These are phyloP conservation scores for Antrozous pallidus DNA, from an alignment of 2,797 vertebrate genomes.

Conservation along the genomic window DNA sequence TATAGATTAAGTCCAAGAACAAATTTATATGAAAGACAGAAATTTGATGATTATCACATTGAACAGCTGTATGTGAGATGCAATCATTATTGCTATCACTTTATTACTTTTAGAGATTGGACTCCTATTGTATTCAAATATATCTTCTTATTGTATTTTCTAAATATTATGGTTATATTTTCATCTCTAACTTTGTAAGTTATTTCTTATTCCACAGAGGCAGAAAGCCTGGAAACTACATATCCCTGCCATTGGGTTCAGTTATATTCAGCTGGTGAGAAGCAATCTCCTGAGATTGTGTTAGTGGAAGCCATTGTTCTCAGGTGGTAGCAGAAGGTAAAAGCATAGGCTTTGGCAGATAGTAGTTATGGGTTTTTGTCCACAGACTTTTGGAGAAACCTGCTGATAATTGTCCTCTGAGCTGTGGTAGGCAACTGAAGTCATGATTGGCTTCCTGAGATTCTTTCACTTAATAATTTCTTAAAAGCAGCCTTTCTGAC, in stretches of 20 bases:
- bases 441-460: not conserved
- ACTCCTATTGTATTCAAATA: not conserved
- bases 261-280: not conserved
- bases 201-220: not conserved
- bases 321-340: not conserved
- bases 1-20: not conserved
- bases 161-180: not conserved
- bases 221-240: not conserved
- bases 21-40: not conserved
- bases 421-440: not conserved
- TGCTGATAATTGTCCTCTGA: not conserved
- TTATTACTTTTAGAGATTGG: not conserved
- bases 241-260: not conserved
- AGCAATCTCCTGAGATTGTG: not conserved
- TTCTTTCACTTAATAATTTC: not conserved
- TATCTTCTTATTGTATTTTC: not conserved
- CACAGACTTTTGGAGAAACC: not conserved
- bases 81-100: not conserved
- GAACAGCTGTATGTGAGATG: not conserved
- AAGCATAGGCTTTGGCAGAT: not conserved
- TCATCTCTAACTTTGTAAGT: not conserved
- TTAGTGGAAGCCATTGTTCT: not conserved
- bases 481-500: not conserved
- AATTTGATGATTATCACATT: not conserved
- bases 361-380: not conserved